Base-by-base conservation (phyloP, 2,113 vertebrate genomes). In the Motacilla alba region DNA sequence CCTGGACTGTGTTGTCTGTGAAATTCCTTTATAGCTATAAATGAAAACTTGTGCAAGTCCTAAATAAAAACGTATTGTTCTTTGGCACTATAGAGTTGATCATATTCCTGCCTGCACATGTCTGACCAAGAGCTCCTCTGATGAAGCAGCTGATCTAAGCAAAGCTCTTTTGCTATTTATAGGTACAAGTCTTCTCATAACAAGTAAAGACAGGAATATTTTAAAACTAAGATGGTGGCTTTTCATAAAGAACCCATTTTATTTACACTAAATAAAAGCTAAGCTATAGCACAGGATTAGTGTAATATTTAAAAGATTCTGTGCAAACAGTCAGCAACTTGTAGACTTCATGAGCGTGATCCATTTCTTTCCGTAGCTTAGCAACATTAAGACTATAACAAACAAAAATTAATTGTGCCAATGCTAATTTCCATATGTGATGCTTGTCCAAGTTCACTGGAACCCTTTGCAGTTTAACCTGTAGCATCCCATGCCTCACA, bases 191-290 rank as follows among this genome's bases (percentile, higher is more conserved):
- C 89, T 78, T 95, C 92, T 94, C 88, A 78, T 85, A 96, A 96
- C 90, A 93, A 96, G 93, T 44, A 91, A 97, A 87, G 88, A 88
- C 82, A 82, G 89, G 73, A 95, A 86, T 90, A 95, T 69, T 90
- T 93, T 78, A 64, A 85, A 96, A 87, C 33, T 8, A 62, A 96
- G 83, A 92, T 84, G 87, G 92, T 93, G 94, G 72, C 67, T 96
- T 94, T 96, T 87, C 94, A 97, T 91, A 60, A 94, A 58, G 56
- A 39, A 91, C 95, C 62, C 56, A 70, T 96, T 96, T 94, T 97
- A 95, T 97, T 98, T 96, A 97, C 94, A 96, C 97, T 95, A 97
- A 97, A 96, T 95, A 95, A 94, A 97, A 97, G 87, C 95, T 91
- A 96, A 95, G 93, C 79, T 96, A 80, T 39, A 86, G 80, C 93